Percentiles rank a stretch among this genome's conserved stretches.
These are phyloP conservation scores for Diorhabda sublineata DNA, from an alignment of 1,140 invertebrate species.

Conservation along the genomic window DNA sequence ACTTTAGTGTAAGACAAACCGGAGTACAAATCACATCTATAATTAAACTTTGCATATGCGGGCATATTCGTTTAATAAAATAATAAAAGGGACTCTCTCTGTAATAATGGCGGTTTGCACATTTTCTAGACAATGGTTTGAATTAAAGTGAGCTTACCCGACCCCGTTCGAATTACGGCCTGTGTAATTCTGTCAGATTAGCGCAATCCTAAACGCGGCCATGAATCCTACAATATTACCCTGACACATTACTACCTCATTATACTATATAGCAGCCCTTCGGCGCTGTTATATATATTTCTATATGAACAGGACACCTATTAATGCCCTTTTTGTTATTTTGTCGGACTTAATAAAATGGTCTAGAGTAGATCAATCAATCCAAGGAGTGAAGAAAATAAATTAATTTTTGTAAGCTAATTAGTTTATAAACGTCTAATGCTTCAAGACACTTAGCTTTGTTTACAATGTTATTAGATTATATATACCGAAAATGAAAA, in stretches of 20 bases:
- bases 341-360: neutral
- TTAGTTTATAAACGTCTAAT: too few species aligned
- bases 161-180: slow-evolving; percentile 38
- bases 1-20: neutral
- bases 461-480: too few species aligned
- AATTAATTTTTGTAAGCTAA: too few species aligned
- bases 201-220: slow-evolving; percentile 40
- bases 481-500: too few species aligned
- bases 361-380: too few species aligned
- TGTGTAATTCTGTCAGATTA: slow-evolving; percentile 47
- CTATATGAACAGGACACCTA: neutral
- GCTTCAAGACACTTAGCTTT: too few species aligned
- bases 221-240: slow-evolving; percentile 43
- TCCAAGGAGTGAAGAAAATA: too few species aligned
- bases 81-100: slow-evolving; percentile 8
- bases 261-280: slow-evolving; percentile 27
- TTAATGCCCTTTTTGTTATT: slow-evolving; percentile 1
- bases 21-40: neutral
- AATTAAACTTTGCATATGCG: neutral
- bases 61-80: slow-evolving; percentile 11
- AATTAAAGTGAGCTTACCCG: slow-evolving; percentile 37
- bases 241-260: slow-evolving; percentile 47
- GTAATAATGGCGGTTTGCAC: slow-evolving; percentile 14
- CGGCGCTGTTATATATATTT: neutral
- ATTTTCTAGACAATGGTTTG: slow-evolving; percentile 39